Percentiles rank a stretch among this genome's conserved stretches.
Conservation (phyloP, 2,797 vertebrate species). For the Pipistrellus pipistrellus region DNA sequence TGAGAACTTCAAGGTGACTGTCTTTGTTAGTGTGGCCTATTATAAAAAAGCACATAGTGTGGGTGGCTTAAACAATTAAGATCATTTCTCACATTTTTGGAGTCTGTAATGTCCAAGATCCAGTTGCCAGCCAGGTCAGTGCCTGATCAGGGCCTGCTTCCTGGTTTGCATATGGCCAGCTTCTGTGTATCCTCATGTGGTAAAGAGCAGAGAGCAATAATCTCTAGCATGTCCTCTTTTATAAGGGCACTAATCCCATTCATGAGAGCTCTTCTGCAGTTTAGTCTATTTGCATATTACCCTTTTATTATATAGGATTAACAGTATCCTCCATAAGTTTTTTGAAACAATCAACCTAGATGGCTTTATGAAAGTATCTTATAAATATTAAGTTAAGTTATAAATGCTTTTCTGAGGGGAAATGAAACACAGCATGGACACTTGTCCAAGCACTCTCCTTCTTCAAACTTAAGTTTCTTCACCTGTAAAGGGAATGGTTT, state of each 20-base stretch:
- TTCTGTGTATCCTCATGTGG: neutral
- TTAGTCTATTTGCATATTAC: too few relatives aligned
- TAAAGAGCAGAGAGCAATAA: neutral
- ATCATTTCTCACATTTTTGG: neutral
- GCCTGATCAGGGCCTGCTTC: neutral
- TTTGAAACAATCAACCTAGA: neutral
- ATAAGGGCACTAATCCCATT: neutral
- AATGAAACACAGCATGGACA: neutral
- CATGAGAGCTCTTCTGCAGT: neutral
- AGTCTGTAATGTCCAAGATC: neutral
- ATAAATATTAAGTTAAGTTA: neutral
- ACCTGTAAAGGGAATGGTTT: neutral
- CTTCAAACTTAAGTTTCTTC: neutral
- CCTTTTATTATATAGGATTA: neutral
- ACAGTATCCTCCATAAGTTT: neutral
- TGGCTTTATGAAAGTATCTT: constrained; percentile 1
- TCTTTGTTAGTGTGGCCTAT: neutral
- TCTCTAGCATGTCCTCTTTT: neutral
- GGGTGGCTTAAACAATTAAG: neutral
- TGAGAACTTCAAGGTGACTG: neutral
- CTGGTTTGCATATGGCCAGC: neutral
- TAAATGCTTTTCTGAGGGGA: neutral
- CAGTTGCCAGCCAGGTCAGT: neutral
- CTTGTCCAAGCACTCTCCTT: neutral
- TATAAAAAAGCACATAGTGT: neutral